Evolutionary conservation across 2,797 vertebrate genomes (phyloP), one percentile per base, ranked within the genome.

Genomic region (Dipus sagitta): DNA sequence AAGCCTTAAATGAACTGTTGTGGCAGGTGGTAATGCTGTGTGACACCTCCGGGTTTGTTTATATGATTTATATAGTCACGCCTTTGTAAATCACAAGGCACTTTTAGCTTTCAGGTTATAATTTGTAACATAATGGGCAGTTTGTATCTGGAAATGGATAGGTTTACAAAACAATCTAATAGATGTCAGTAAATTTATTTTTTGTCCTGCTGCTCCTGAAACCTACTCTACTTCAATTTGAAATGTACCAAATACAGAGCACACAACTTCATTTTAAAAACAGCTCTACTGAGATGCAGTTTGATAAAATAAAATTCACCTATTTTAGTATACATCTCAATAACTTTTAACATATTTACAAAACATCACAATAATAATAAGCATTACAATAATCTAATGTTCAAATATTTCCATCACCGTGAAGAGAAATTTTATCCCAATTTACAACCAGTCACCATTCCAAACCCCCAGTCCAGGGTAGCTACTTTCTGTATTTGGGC

Each of bases 1-100:
- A 90, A 96, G 52, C 42, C 52, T 81, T 95, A 83, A 94, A 90
- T 93, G 88, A 93, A 92, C 79, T 1, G 5, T 38, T 95, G 7
- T 11, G 90, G 28, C 90, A 93, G 93, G 91, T 96, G 86, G 34
- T 17, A 42, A 85, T 92, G 74, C 64, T 83, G 17, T 77, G 38
- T 68, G n/a, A 54, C 68, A 47, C 76, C 83, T 79, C n/a, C 52
- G 30, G 2, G 75, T 87, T 72, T 95, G 58, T 96, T 92, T 95
- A 84, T 89, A 71, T 92, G 30, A 88, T 89, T 96, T 91, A 60
- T 68, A 5, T 88, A 74, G 54, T 67, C 34, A 92, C 15, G 38
- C 42, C 28, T 80, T 93, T 86, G 42, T 91, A 91, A 94, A 85
- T 94, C 78, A 94, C 52, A 84, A 83, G 91, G 70, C 70, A 78